These are phyloP conservation scores for Riparia riparia DNA, from an alignment of 2,113 vertebrate genomes.

Conservation along the genomic window DNA sequence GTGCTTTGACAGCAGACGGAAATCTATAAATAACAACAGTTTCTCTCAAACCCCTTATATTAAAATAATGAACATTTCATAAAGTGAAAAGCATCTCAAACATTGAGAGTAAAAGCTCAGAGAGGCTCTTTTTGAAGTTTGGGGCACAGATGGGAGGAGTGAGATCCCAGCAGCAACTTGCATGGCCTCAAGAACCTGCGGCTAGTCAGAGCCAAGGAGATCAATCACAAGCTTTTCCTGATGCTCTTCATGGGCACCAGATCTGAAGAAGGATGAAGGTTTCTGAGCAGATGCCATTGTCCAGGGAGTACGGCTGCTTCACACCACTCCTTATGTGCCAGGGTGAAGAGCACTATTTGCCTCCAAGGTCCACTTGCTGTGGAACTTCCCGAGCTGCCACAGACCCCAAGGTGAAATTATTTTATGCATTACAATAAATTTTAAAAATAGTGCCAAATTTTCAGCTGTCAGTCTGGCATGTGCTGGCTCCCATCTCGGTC, in stretches of 20 bases:
- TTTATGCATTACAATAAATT: not conserved
- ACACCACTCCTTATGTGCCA: not conserved
- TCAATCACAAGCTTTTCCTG: not conserved
- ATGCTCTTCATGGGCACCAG: not conserved
- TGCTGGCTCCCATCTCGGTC: not conserved
- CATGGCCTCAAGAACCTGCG: not conserved
- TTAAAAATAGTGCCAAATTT: not conserved
- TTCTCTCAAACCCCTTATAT: conserved; percentile 14
- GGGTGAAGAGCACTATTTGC: not conserved
- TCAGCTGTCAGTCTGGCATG: not conserved
- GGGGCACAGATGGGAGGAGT: not conserved
- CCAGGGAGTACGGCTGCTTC: not conserved
- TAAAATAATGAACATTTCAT: conserved; percentile 47
- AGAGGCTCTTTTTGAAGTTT: not conserved
- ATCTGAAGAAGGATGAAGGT: not conserved
- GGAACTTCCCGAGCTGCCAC: not conserved
- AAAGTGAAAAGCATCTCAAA: conserved; percentile 24
- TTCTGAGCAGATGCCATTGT: not conserved
- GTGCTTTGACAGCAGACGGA: conserved; percentile 19
- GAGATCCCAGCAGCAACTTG: not conserved
- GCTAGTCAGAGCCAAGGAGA: not conserved
- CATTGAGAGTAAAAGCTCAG: not conserved
- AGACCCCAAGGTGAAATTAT: not conserved
- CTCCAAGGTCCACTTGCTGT: not conserved
- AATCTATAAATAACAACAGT: conserved; percentile 58